These are phyloP conservation scores for Thamnophis elegans DNA, from an alignment of 2,797 vertebrate species.

Conservation along the genomic window DNA sequence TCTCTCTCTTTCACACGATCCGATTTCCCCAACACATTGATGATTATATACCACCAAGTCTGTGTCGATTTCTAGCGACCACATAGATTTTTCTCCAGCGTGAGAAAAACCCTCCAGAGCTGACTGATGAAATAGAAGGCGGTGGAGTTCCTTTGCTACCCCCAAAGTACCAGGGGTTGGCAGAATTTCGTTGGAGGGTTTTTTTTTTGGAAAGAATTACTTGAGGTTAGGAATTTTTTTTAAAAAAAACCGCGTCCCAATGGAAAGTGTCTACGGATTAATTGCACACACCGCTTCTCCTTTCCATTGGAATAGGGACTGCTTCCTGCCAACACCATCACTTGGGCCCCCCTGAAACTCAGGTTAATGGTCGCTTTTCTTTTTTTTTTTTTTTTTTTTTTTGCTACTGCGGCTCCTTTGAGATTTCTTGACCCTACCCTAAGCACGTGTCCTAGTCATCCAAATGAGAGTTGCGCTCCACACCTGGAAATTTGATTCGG, in stretches of 20 bases:
- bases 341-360: background rate
- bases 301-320: background rate
- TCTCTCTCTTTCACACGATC: background rate
- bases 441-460: background rate
- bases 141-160: no score
- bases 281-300: background rate
- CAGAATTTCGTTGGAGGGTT: background rate
- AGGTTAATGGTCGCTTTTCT: no score
- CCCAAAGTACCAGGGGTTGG: background rate
- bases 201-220: background rate
- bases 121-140: background rate
- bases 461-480: no score
- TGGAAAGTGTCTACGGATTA: background rate
- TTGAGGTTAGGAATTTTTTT: background rate
- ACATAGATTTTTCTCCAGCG: background rate
- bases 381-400: no score
- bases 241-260: background rate
- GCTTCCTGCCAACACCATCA: no score
- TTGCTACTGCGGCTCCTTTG: background rate
- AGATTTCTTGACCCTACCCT: background rate
- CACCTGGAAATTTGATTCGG: background rate
- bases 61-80: background rate
- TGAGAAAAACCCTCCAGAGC: background rate
- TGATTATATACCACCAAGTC: background rate
- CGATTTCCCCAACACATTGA: background rate